Conservation (phyloP, 2,888 invertebrate species). For the Arctia plantaginis region DNA sequence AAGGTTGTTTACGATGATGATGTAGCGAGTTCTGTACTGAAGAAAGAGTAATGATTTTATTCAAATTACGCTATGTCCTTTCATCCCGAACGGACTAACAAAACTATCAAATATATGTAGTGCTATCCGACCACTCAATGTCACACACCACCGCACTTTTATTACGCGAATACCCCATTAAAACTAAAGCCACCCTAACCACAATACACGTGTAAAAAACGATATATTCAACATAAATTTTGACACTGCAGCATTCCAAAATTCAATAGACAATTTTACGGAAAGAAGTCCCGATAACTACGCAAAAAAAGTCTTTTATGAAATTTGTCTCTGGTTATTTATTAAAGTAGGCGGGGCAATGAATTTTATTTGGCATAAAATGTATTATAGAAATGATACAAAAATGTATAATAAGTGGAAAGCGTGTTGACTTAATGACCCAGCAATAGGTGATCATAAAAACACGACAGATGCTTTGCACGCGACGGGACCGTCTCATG, state of each 20-base stretch:
- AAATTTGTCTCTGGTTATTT: constrained; percentile 57
- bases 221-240: constrained; percentile 58
- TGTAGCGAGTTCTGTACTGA: too few species aligned
- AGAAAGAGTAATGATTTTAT: constrained; percentile 4
- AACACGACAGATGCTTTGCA: constrained; percentile 72
- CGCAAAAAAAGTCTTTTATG: constrained; percentile 25
- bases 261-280: constrained; percentile 63
- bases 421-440: constrained; percentile 79
- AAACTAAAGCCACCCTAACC: constrained; percentile 55
- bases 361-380: constrained; percentile 83
- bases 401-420: constrained; percentile 82
- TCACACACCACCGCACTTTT: constrained; percentile 50
- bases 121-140: constrained; percentile 55
- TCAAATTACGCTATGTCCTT: constrained; percentile 34
- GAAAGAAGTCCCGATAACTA: constrained; percentile 52
- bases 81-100: constrained; percentile 30
- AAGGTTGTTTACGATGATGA: too few species aligned
- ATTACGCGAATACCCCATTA: constrained; percentile 52
- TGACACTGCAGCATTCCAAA: background rate
- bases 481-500: constrained; percentile 54
- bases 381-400: constrained; percentile 78
- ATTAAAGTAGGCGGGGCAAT: constrained; percentile 70
- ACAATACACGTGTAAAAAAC: constrained; percentile 61
- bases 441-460: constrained; percentile 64
- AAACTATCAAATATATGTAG: constrained; percentile 65